These are phyloP conservation scores for Lithosia quadra DNA, from an alignment of 2,888 invertebrate genomes.

Conservation along the genomic window DNA sequence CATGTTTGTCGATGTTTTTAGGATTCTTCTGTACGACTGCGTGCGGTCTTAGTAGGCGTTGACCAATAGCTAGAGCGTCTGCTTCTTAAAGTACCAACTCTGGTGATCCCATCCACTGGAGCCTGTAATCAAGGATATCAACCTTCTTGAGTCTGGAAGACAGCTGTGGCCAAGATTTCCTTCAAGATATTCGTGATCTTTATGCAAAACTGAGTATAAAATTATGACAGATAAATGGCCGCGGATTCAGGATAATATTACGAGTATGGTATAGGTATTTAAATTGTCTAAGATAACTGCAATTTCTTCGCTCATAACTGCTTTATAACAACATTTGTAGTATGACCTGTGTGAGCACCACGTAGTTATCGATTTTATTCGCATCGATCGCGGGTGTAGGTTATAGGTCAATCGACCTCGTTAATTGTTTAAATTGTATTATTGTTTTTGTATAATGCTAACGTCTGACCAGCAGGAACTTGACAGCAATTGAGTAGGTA, in stretches of 20 bases:
- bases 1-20: too few species aligned
- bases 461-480: background rate
- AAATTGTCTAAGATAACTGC: background rate
- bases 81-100: too few species aligned
- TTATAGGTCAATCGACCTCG: constrained; percentile 14
- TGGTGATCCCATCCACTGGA: too few species aligned
- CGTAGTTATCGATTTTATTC: constrained; percentile 15
- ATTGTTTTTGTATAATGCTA: background rate
- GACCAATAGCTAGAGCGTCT: too few species aligned
- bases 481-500: background rate
- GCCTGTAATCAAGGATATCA: too few species aligned
- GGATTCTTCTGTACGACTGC: too few species aligned
- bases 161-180: too few species aligned
- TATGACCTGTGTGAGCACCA: constrained; percentile 1
- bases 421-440: constrained; percentile 13
- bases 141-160: too few species aligned
- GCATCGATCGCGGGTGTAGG: constrained; percentile 6
- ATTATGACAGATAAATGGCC: background rate
- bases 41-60: too few species aligned
- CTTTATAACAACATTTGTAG: background rate
- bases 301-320: background rate
- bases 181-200: background rate
- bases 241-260: background rate
- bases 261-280: background rate
- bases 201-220: background rate